A percentile compares a stretch with the other conserved stretches of the same genome.
Conservation (phyloP, 1,140 invertebrate species). For the Bicyclus anynana region DNA sequence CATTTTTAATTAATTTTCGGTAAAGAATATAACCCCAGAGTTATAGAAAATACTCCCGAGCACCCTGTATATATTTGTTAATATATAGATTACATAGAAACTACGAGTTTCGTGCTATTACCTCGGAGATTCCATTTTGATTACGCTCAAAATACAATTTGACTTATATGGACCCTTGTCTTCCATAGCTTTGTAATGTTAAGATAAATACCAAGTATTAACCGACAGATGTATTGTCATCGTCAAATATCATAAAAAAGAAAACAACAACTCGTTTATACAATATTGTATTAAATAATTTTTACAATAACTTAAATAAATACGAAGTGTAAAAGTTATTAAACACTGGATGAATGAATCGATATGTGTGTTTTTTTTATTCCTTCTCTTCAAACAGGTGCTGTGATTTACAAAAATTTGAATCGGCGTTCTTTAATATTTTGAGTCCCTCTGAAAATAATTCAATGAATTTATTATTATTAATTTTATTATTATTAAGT, state of each 20-base stretch:
- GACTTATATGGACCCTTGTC: constrained; percentile 49
- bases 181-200: constrained; percentile 64
- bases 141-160: constrained; percentile 10
- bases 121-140: constrained; percentile 12
- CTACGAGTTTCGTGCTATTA: too few relatives aligned
- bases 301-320: constrained; percentile 70
- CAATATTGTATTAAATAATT: constrained; percentile 67
- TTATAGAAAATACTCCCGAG: too few relatives aligned
- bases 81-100: too few relatives aligned
- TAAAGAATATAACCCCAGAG: too few relatives aligned
- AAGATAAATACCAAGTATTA: constrained; percentile 36
- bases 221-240: constrained; percentile 19
- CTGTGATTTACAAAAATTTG: constrained; percentile 47
- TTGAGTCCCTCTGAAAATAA: constrained; percentile 62
- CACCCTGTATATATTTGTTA: background rate
- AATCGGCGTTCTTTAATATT: constrained; percentile 50
- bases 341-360: constrained; percentile 59
- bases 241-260: constrained; percentile 33
- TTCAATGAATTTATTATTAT: too few relatives aligned
- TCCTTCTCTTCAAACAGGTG: constrained; percentile 49
- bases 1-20: too few relatives aligned
- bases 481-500: too few relatives aligned
- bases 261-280: constrained; percentile 55
- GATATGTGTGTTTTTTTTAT: constrained; percentile 38
- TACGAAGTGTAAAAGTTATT: constrained; percentile 64